Percentiles rank a stretch among this genome's conserved stretches.
Evolutionary conservation across 2,888 invertebrate genomes (phyloP).

Genomic region (Meta bourneti): DNA sequence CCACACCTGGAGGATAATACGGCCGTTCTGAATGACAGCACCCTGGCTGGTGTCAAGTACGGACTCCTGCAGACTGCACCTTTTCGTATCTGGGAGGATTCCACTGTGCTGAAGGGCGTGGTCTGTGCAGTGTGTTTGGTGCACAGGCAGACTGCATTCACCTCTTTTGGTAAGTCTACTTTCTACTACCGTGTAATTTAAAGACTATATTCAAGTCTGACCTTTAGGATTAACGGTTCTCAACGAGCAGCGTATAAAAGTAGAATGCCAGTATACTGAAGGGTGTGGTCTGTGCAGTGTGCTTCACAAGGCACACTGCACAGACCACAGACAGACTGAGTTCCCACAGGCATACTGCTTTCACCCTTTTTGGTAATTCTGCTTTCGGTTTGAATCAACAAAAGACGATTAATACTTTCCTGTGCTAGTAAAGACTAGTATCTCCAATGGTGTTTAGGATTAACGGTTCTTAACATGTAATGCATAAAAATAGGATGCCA

Average conservation of each 20-base stretch:
- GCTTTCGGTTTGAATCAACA: too few relatives aligned
- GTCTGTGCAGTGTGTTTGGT: constrained; percentile 49
- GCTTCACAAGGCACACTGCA: too few relatives aligned
- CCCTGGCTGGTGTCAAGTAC: constrained; percentile 61
- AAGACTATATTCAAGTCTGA: too few relatives aligned
- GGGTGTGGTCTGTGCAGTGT: constrained; percentile 45
- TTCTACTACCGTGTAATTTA: background rate
- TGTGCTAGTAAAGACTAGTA: too few relatives aligned
- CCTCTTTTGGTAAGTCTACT: constrained; percentile 28
- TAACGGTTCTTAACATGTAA: too few relatives aligned
- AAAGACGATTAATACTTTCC: too few relatives aligned
- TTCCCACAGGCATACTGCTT: too few relatives aligned
- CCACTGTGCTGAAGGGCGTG: constrained; percentile 27
- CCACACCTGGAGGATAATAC: background rate
- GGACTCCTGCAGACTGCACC: constrained; percentile 47
- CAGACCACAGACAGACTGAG: background rate
- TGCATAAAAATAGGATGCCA: background rate
- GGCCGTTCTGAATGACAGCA: background rate
- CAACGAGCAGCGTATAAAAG: too few relatives aligned
- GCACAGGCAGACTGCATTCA: constrained; percentile 6
- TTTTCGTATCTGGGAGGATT: background rate
- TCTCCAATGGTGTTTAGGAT: too few relatives aligned
- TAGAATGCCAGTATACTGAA: constrained; percentile 13
- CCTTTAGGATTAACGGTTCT: too few relatives aligned
- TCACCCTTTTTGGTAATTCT: constrained; percentile 33